phyloP scores from a whole-genome alignment of 2,113 vertebrate species.

The Tetrao urogallus region DNA sequence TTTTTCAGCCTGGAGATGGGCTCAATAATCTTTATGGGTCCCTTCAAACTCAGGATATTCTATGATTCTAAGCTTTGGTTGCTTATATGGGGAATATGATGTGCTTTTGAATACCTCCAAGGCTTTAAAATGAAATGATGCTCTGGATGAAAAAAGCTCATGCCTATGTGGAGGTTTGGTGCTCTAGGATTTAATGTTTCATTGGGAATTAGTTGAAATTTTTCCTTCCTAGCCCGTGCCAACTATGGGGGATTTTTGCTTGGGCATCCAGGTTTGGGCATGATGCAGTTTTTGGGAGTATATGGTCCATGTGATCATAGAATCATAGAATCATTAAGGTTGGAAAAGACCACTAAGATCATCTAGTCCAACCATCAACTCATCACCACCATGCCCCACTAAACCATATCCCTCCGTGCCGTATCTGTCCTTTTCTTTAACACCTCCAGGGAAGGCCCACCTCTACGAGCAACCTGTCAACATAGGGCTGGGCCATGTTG shows the following conservation, averaged over 20 bases:
- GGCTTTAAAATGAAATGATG: not conserved
- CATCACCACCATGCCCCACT: too few relatives aligned
- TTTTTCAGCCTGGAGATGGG: not conserved
- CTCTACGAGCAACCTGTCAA: too few relatives aligned
- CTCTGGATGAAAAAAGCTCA: not conserved
- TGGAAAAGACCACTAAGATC: too few relatives aligned
- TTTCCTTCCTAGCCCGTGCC: not conserved
- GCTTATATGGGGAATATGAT: not conserved
- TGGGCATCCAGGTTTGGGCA: not conserved
- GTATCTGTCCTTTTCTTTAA: too few relatives aligned
- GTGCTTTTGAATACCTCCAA: not conserved
- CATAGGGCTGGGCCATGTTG: not conserved
- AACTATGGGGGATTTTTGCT: fast-evolving
- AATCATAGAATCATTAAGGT: not conserved
- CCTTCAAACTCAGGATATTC: too few relatives aligned
- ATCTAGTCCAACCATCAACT: too few relatives aligned
- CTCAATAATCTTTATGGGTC: too few relatives aligned
- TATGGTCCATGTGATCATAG: fast-evolving
- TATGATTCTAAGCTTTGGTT: not conserved
- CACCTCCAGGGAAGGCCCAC: too few relatives aligned
- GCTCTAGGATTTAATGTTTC: not conserved
- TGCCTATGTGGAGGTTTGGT: not conserved
- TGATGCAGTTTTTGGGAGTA: fast-evolving
- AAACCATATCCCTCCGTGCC: too few relatives aligned
- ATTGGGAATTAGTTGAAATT: not conserved